These are phyloP conservation scores for Tachystola acroxantha DNA, from an alignment of 2,888 invertebrate species.

Conservation along the genomic window DNA sequence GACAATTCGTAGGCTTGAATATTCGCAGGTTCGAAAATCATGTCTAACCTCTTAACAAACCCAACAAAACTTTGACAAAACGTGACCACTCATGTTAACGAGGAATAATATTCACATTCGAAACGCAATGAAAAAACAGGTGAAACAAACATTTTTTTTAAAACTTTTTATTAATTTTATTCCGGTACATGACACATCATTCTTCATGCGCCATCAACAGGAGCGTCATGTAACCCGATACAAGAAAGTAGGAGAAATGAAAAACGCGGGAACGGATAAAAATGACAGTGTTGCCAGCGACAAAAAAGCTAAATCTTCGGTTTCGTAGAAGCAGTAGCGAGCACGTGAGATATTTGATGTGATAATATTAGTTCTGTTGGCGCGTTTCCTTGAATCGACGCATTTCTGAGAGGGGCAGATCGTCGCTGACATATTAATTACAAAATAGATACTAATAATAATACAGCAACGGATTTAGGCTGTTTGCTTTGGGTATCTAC, in stretches of 20 bases:
- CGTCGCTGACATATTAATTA: conserved; percentile 56
- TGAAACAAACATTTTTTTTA: too few species aligned
- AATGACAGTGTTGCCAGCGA: conserved; percentile 39
- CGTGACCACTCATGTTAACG: too few species aligned
- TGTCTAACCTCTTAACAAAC: too few species aligned
- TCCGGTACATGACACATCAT: neutral
- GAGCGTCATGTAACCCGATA: conserved; percentile 45
- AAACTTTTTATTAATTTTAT: too few species aligned
- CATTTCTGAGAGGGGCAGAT: conserved; percentile 32
- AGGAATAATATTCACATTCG: too few species aligned
- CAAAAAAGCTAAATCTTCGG: conserved; percentile 31
- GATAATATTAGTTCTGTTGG: conserved; percentile 62
- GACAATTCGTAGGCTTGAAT: too few species aligned
- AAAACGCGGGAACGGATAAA: conserved; percentile 43
- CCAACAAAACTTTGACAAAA: too few species aligned
- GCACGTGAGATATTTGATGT: conserved; percentile 63
- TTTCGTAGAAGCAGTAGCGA: conserved; percentile 55
- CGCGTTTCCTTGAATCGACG: conserved; percentile 53
- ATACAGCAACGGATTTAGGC: conserved; percentile 12
- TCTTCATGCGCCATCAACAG: conserved; percentile 29
- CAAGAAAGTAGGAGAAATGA: conserved; percentile 38
- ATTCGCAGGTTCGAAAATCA: too few species aligned
- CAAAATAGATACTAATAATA: conserved; percentile 35
- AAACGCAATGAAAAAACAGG: too few species aligned
- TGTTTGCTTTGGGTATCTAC: conserved; percentile 12